Evolutionary conservation across 2,113 vertebrate species (phyloP).

Genomic region (Aphyosemion australe): DNA sequence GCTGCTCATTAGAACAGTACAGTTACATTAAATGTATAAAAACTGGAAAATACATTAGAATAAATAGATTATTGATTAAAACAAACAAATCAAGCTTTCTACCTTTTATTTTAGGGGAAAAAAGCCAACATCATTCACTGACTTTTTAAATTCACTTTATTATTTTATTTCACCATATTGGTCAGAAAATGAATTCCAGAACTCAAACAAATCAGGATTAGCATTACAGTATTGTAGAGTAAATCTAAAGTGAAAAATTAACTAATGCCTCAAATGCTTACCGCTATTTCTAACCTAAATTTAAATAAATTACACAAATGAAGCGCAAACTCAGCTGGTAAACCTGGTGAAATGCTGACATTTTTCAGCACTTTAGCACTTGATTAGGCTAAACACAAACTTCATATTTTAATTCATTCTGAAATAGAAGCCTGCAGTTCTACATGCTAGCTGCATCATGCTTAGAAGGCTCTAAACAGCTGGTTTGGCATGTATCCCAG

Average conservation of each 20-base stretch:
- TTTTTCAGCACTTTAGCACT: background rate
- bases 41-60: background rate
- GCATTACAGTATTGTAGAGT: background rate
- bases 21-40: background rate
- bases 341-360: background rate
- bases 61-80: background rate
- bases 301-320: background rate
- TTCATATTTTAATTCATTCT: background rate
- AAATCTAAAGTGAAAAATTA: background rate
- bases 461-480: constrained; percentile 93
- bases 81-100: background rate
- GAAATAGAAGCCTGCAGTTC: background rate
- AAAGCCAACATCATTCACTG: background rate
- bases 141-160: constrained; percentile 1
- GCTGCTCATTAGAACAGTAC: background rate
- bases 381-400: background rate
- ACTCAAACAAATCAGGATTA: constrained; percentile 21
- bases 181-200: constrained; percentile 5
- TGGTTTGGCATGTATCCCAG: constrained; percentile 96
- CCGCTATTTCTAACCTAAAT: background rate
- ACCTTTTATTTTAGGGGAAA: constrained; percentile 53
- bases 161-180: constrained; percentile 1
- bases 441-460: background rate
- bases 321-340: background rate
- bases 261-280: background rate